These are phyloP conservation scores for Spea bombifrons DNA, from an alignment of 2,113 vertebrate species.

Conservation along the genomic window DNA sequence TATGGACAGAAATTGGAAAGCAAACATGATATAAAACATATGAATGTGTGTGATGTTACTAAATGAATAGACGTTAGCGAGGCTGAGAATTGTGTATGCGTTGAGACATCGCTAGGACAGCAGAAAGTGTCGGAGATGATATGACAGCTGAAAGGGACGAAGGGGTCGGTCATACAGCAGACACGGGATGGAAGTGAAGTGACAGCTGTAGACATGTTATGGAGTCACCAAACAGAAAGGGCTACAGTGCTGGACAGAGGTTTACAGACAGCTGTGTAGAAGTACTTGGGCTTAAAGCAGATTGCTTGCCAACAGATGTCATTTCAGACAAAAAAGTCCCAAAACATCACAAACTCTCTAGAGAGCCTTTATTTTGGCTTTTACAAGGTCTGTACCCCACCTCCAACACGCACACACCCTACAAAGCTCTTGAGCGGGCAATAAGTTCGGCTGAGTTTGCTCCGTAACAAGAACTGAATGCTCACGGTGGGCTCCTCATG, in stretches of 20 bases:
- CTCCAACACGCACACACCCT: neutral
- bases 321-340: neutral
- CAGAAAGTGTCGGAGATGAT: no score
- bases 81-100: no score
- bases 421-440: conserved; percentile 71
- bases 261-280: conserved; percentile 7
- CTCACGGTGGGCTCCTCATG: conserved; percentile 76
- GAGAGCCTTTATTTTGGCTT: neutral
- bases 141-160: no score
- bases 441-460: conserved; percentile 88
- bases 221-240: neutral
- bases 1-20: no score
- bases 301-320: conserved; percentile 21
- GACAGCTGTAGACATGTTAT: neutral
- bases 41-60: no score
- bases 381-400: neutral
- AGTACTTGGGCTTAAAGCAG: neutral
- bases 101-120: no score
- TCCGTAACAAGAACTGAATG: conserved; percentile 77
- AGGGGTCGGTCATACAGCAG: no score
- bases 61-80: no score
- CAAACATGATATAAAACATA: no score
- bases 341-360: neutral
- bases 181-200: neutral
- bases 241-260: neutral